Percentiles rank a stretch among this genome's conserved stretches.
These are phyloP conservation scores for Phortica variegata DNA, from an alignment of 1,140 invertebrate species.

Conservation along the genomic window DNA sequence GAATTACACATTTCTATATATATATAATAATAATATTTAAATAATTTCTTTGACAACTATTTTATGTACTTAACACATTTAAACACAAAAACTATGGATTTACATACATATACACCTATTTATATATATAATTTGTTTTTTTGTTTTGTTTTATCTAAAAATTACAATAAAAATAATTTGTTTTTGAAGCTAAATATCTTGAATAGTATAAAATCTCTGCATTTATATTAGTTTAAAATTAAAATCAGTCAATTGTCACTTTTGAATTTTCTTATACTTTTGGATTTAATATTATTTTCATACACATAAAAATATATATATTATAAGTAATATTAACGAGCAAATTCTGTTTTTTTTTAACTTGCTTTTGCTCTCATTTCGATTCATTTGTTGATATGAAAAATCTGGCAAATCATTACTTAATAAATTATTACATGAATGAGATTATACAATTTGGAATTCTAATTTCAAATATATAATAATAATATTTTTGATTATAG, in stretches of 20 bases:
- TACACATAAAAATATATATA: background rate
- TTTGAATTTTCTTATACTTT: constrained; percentile 26
- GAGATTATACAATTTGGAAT: background rate
- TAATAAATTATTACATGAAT: no score
- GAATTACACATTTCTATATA: no score
- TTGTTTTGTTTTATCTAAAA: no score
- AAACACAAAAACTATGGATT: no score
- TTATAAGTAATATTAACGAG: background rate
- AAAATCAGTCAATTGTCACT: constrained; percentile 43
- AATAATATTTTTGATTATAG: background rate
- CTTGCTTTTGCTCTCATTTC: background rate
- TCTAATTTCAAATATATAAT: background rate
- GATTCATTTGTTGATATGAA: background rate
- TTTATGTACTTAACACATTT: no score
- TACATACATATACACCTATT: no score
- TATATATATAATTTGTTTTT: no score
- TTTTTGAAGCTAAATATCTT: no score
- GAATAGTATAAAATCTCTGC: no score
- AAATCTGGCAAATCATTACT: background rate
- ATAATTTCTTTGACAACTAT: no score
- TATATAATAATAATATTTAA: no score
- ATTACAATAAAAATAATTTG: no score
- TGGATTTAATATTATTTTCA: constrained; percentile 30
- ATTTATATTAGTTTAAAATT: constrained; percentile 26
- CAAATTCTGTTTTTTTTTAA: background rate